These are phyloP conservation scores for Drosophila pruinosa DNA, from an alignment of 1,140 invertebrate genomes.

Conservation along the genomic window DNA sequence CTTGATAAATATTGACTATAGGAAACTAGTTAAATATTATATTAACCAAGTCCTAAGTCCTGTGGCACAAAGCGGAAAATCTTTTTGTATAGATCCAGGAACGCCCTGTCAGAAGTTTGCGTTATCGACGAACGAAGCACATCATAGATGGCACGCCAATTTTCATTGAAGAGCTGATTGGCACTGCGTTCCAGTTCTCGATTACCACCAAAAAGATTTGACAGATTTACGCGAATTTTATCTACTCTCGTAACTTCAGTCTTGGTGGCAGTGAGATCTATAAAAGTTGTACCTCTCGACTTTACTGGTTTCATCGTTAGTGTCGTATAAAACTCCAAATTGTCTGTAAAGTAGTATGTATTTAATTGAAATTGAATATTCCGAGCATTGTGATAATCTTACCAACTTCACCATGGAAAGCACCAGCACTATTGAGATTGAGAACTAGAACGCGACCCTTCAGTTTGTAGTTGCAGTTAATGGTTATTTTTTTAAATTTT, in stretches of 20 bases:
- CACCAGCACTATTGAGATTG: slow-evolving; percentile 31
- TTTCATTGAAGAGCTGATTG: slow-evolving; percentile 64
- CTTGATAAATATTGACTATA: too few relatives aligned
- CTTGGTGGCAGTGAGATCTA: slow-evolving; percentile 31
- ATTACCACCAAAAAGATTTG: slow-evolving; percentile 58
- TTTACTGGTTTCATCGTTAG: slow-evolving; percentile 17
- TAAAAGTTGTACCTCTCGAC: slow-evolving; percentile 8
- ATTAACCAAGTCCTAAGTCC: slow-evolving; percentile 24
- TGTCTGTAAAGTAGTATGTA: slow-evolving; percentile 14
- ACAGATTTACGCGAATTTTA: slow-evolving; percentile 31
- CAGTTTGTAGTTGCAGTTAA: slow-evolving; percentile 26
- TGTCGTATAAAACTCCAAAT: slow-evolving; percentile 33
- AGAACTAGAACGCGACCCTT: slow-evolving; percentile 29
- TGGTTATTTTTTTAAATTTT: slow-evolving; percentile 7
- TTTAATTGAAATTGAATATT: background rate
- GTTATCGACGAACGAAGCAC: slow-evolving; percentile 43
- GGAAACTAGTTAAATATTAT: too few relatives aligned
- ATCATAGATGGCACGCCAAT: slow-evolving; percentile 67
- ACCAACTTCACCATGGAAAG: slow-evolving; percentile 15
- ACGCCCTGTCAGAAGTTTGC: slow-evolving; percentile 36
- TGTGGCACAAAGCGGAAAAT: slow-evolving; percentile 46
- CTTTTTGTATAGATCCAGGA: slow-evolving; percentile 37
- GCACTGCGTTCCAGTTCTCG: slow-evolving; percentile 65
- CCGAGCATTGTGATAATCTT: background rate
- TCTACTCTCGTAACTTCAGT: slow-evolving; percentile 33